These are phyloP conservation scores for Umimayanthus kanabou DNA, from an alignment of 92 coral and sea anemone species.

Conservation along the genomic window DNA sequence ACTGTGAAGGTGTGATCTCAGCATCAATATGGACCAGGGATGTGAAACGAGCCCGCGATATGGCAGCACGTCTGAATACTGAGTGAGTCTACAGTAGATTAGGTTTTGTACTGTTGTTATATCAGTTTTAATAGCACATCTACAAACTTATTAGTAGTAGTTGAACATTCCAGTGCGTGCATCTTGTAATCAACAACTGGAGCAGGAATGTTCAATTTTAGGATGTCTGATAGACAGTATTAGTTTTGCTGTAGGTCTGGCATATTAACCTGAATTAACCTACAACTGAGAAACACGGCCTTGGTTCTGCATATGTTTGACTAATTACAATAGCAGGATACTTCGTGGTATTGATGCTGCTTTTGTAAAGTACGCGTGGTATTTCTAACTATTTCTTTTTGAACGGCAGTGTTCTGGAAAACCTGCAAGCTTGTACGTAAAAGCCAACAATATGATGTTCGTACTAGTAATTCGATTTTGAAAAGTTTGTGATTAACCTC, in stretches of 20 bases:
- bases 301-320: not conserved
- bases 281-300: not conserved
- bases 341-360: not conserved
- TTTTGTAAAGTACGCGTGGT: not conserved
- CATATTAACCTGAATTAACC: not conserved
- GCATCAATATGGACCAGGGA: slow-evolving; percentile 38
- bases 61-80: slow-evolving; percentile 20
- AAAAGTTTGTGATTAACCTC: not conserved
- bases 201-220: not conserved
- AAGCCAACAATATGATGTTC: not conserved
- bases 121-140: no score
- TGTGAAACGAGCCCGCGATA: slow-evolving; percentile 32
- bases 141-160: not conserved
- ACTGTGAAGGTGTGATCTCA: slow-evolving; percentile 1
- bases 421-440: not conserved
- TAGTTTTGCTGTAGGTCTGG: not conserved
- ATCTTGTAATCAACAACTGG: not conserved
- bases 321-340: not conserved
- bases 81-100: not conserved
- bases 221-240: not conserved
- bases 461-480: not conserved
- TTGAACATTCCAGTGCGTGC: no score
- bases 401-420: not conserved
- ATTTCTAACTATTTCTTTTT: not conserved
- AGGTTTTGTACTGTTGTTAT: no score